A percentile compares a stretch with the other conserved stretches of the same genome.
phyloP scores from a whole-genome alignment of 2,888 invertebrate genomes.

The Leptothorax acervorum region DNA sequence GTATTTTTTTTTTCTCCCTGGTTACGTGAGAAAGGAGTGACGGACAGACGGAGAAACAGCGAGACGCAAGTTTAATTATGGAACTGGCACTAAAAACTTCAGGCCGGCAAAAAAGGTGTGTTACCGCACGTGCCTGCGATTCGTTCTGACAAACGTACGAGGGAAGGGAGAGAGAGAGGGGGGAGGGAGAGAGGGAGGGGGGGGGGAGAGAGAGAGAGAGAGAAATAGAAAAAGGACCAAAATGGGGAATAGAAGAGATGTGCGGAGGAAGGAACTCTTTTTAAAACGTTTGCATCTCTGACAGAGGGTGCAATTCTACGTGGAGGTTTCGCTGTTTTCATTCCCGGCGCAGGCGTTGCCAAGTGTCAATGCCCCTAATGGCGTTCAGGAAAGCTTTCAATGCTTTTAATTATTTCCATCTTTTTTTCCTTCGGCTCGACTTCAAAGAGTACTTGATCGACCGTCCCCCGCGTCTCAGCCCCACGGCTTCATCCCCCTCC shows the following conservation, averaged over 20 bases:
- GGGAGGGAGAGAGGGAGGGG: conserved; percentile 41
- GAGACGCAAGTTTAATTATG: conserved; percentile 83
- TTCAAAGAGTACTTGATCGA: conserved; percentile 72
- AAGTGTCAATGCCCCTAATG: conserved; percentile 79
- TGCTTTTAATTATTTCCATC: conserved; percentile 83
- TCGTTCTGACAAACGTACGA: conserved; percentile 66
- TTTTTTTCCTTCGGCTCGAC: conserved; percentile 70
- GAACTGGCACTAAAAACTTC: conserved; percentile 80
- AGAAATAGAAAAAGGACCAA: conserved; percentile 39
- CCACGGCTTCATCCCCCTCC: conserved; percentile 2
- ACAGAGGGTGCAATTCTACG: conserved; percentile 67
- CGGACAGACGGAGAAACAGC: conserved; percentile 82
- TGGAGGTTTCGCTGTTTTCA: conserved; percentile 59
- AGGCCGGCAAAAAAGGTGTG: conserved; percentile 71
- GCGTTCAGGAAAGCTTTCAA: conserved; percentile 79
- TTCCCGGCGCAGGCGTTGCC: conserved; percentile 63
- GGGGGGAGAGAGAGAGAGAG: conserved; percentile 46
- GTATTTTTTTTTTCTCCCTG: conserved; percentile 65
- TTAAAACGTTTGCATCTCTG: conserved; percentile 79
- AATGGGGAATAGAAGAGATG: conserved; percentile 23
- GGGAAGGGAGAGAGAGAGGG: conserved; percentile 30
- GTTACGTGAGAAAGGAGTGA: conserved; percentile 71
- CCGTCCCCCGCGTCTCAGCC: conserved; percentile 19
- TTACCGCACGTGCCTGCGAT: conserved; percentile 64
- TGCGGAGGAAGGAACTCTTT: conserved; percentile 68